Percentiles rank a stretch among this genome's conserved stretches.
phyloP scores from a whole-genome alignment of 1,140 invertebrate genomes.

The Teleopsis dalmanni region DNA sequence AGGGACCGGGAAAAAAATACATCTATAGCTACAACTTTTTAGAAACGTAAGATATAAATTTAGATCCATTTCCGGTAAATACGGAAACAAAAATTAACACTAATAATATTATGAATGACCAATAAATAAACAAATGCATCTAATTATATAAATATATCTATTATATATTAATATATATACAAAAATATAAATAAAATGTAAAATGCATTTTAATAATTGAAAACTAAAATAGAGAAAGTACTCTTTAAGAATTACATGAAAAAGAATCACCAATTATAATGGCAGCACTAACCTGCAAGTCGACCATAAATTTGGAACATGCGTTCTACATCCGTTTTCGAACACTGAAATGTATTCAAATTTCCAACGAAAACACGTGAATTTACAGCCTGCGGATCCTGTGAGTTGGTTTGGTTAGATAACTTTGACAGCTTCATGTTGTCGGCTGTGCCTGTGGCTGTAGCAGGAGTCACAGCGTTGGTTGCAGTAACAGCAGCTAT shows the following conservation, averaged over 20 bases:
- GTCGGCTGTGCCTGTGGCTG: slow-evolving; percentile 4
- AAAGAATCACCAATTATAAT: background rate
- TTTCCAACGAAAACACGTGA: slow-evolving; percentile 84
- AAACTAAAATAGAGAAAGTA: background rate
- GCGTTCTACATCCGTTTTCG: slow-evolving; percentile 78
- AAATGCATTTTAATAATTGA: background rate
- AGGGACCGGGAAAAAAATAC: no score
- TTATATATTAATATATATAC: no score
- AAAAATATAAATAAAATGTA: background rate
- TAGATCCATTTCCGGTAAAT: no score
- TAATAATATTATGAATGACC: no score
- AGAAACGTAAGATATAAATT: no score
- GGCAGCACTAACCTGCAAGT: slow-evolving; percentile 59
- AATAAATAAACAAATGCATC: no score
- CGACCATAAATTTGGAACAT: slow-evolving; percentile 81
- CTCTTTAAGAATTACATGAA: background rate
- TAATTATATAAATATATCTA: no score
- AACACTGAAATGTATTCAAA: slow-evolving; percentile 82
- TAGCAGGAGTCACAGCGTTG: background rate
- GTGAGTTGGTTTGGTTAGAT: slow-evolving; percentile 79
- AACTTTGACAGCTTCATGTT: slow-evolving; percentile 74
- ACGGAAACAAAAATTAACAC: no score
- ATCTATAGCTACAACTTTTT: no score
- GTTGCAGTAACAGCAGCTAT: slow-evolving; percentile 5
- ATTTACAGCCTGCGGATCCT: slow-evolving; percentile 80